Evolutionary conservation across 2,888 invertebrate genomes (phyloP), one percentile per base, ranked within the genome.

Genomic region (Melinaea menophilus): DNA sequence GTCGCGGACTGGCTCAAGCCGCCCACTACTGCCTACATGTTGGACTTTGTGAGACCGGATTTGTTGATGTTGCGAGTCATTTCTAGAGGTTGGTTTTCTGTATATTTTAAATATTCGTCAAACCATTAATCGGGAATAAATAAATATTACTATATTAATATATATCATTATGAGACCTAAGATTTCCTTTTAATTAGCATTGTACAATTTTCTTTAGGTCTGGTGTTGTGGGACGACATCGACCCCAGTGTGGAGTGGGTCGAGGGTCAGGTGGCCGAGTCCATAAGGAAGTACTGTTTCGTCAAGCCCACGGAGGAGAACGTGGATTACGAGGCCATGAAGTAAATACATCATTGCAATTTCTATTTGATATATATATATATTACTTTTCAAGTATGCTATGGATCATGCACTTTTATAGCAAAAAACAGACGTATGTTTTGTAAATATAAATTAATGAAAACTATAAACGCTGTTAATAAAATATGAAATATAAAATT

Each of bases 11-110:
- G 98, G 97, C 95, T 99, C 92, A 91, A 93, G 55, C 95, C 97
- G 1, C 98, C 99, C 0, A 93, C 94, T 72, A 98, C 98, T 0
- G 95, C 97, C 68, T 97, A 97, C 84, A 91, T 97, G 65, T 90
- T 99, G 61, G 98, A 99, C 85, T 95, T 95, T 79, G 96, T 99
- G 2, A 90, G 98, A 13, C 98, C 98, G 0, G 98, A 99, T 86
- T 94, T 98, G 76, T 90, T 98, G 2, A 92, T 98, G 82, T 84
- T 98, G 58, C 88, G 98, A 77, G 94, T 95, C 62, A 92, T 97
- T 35, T 93, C 97, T 0, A 93, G 95, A 80, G 95, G 95, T 93
- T 41, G 9, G 41, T 41, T 41, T 9, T 9, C 9, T 41, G 9
- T 41, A 2, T 41, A 7, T 41, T 41, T 9, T 9, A 41, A 41